Evolutionary conservation across 1,140 invertebrate species (phyloP).

Genomic region (Brachionus rotundiformis): DNA sequence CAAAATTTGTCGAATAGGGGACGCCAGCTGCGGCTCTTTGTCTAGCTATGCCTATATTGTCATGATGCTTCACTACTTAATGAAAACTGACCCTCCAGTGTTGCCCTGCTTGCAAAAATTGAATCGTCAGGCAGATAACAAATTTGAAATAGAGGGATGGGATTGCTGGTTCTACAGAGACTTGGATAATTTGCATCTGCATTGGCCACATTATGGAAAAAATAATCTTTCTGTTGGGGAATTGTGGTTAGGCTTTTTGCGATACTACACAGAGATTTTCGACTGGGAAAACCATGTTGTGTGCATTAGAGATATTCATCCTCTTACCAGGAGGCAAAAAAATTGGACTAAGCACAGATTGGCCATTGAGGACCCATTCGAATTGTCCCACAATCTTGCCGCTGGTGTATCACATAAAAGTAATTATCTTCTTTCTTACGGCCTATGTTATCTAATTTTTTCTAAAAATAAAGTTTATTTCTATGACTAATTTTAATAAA

Average conservation of each 20-base stretch:
- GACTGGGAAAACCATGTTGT: constrained; percentile 67
- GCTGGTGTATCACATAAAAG: constrained; percentile 68
- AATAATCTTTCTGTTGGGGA: constrained; percentile 66
- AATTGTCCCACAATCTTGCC: constrained; percentile 69
- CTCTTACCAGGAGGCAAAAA: constrained; percentile 67
- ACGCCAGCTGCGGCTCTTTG: constrained; percentile 70
- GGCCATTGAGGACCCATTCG: constrained; percentile 72
- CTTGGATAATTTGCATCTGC: constrained; percentile 59
- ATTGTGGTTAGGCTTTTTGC: constrained; percentile 68
- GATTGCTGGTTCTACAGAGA: constrained; percentile 67
- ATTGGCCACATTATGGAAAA: constrained; percentile 65
- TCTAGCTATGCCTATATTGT: constrained; percentile 71
- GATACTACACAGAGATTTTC: constrained; percentile 69
- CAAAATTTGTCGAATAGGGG: constrained; percentile 70
- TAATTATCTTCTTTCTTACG: too few species aligned
- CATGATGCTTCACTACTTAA: constrained; percentile 70
- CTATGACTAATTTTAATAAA: too few species aligned
- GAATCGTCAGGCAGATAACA: constrained; percentile 54
- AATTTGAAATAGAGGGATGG: constrained; percentile 64
- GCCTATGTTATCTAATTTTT: too few species aligned
- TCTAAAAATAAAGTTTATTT: too few species aligned
- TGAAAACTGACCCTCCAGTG: constrained; percentile 68
- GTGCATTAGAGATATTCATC: constrained; percentile 65
- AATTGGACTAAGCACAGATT: constrained; percentile 68
- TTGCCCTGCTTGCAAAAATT: constrained; percentile 68